Evolutionary conservation across 2,888 invertebrate genomes (phyloP).

Genomic region (Coecobrya sp.): DNA sequence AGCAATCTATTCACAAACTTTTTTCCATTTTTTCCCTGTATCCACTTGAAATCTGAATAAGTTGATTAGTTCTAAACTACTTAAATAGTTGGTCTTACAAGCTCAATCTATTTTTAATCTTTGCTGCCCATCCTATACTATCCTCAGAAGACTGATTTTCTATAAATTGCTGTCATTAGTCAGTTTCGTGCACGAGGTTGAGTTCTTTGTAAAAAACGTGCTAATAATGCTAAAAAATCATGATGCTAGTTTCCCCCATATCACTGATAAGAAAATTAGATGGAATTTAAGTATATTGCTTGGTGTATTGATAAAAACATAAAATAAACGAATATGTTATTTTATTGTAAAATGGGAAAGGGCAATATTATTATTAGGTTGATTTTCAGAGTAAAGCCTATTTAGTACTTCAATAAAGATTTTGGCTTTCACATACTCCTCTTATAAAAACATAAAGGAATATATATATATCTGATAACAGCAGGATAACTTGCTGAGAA

Average conservation of each 20-base stretch:
- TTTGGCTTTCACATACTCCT: constrained; percentile 21
- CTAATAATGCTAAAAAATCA: too few relatives aligned
- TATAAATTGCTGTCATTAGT: too few relatives aligned
- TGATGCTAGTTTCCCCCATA: too few relatives aligned
- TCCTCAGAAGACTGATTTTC: neutral
- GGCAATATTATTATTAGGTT: constrained; percentile 23
- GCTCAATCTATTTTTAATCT: constrained; percentile 18
- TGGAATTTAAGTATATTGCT: too few relatives aligned
- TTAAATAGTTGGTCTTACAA: neutral
- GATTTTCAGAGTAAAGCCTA: constrained; percentile 49
- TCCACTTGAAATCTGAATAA: constrained; percentile 17
- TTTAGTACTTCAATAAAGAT: constrained; percentile 66
- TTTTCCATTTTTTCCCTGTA: constrained; percentile 1
- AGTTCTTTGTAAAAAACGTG: too few relatives aligned
- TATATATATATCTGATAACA: neutral
- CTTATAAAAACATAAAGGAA: neutral
- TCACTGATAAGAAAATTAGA: too few relatives aligned
- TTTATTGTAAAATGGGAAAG: neutral
- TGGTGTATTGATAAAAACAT: neutral
- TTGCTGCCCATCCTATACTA: neutral
- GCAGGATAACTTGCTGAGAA: neutral
- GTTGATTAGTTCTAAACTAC: constrained; percentile 25
- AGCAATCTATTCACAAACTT: constrained; percentile 18
- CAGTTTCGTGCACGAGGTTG: too few relatives aligned
- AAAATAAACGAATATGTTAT: neutral